These are phyloP conservation scores for Daphoenositta chrysoptera DNA, from an alignment of 2,113 vertebrate species.

Conservation along the genomic window DNA sequence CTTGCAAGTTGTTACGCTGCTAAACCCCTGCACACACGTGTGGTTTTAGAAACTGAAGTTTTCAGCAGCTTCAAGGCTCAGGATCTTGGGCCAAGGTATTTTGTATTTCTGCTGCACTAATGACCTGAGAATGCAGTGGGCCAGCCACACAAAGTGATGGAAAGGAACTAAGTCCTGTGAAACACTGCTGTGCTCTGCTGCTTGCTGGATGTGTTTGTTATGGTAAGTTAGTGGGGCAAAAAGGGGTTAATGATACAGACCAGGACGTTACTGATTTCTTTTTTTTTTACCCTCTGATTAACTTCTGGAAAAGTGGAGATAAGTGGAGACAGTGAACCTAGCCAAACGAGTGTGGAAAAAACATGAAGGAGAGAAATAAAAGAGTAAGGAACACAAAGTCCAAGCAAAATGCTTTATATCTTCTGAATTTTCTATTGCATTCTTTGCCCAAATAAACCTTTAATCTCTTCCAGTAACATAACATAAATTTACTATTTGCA, in stretches of 20 bases:
- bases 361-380: neutral
- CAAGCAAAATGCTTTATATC: neutral
- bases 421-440: neutral
- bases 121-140: neutral
- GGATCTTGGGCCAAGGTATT: neutral
- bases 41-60: neutral
- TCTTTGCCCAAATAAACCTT: neutral
- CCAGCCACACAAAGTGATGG: neutral
- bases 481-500: neutral
- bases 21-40: neutral
- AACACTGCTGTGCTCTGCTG: neutral
- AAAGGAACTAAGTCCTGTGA: neutral
- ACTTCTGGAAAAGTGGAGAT: neutral
- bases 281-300: neutral
- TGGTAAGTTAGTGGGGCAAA: neutral
- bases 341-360: neutral
- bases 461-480: neutral
- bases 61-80: neutral
- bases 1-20: neutral
- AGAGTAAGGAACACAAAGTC: neutral
- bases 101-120: neutral
- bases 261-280: neutral
- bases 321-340: neutral
- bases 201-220: neutral
- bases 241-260: neutral